Evolutionary conservation across 2,113 vertebrate genomes (phyloP).

Genomic region (Sebastes fasciatus): DNA sequence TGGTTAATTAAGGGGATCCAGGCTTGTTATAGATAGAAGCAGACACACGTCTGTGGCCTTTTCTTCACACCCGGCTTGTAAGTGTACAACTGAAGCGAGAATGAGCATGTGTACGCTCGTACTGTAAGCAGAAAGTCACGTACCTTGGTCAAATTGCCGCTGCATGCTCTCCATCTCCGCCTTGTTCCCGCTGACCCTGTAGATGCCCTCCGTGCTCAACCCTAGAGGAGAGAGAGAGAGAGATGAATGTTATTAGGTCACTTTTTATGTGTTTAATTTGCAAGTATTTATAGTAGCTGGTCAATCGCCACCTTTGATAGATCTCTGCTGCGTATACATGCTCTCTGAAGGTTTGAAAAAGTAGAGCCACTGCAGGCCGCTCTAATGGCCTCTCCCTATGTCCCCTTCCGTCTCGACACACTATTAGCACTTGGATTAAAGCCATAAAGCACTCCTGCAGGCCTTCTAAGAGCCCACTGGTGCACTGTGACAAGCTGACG

Average conservation of each 20-base stretch:
- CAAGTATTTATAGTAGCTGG: constrained; percentile 3
- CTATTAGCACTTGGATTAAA: constrained; percentile 67
- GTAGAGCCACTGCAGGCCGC: constrained; percentile 2
- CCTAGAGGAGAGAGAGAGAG: constrained; percentile 78
- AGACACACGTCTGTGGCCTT: constrained; percentile 1
- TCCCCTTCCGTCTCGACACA: constrained; percentile 43
- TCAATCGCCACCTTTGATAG: constrained; percentile 5
- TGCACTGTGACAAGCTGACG: constrained; percentile 43
- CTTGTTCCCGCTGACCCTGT: constrained; percentile 97
- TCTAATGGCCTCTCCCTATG: constrained; percentile 31
- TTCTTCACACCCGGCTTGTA: neutral
- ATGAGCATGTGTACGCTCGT: neutral
- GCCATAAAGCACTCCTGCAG: constrained; percentile 58
- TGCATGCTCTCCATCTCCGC: constrained; percentile 97
- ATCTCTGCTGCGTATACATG: neutral
- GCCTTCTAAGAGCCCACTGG: constrained; percentile 36
- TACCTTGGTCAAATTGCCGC: constrained; percentile 96
- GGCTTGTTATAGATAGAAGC: constrained; percentile 46
- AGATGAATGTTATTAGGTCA: constrained; percentile 28
- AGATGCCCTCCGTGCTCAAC: constrained; percentile 94
- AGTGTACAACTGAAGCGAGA: neutral
- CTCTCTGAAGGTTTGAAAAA: constrained; percentile 10
- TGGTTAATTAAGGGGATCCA: constrained; percentile 58
- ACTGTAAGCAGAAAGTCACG: constrained; percentile 30
- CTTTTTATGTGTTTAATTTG: constrained; percentile 21